Base-by-base conservation (phyloP, 2,797 vertebrate species). In the Sebastes cheni region DNA sequence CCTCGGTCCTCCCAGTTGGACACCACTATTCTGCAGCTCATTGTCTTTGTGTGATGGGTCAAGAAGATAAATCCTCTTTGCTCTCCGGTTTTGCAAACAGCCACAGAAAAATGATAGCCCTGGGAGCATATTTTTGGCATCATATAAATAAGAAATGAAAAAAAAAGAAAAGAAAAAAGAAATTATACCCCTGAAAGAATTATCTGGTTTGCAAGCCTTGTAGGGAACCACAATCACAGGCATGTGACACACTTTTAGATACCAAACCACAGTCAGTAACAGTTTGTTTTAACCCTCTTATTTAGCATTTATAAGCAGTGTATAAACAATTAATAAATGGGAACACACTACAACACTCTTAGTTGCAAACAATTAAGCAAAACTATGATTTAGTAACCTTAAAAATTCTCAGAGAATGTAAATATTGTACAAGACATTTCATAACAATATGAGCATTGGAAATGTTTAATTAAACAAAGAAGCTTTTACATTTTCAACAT, bases 41-140 rank as follows among this genome's bases (percentile, higher is more conserved):
- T 94, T 93, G 94, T 95, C 91, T 91, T 91, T 85, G 80, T 75
- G 81, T 86, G 88, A 93, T 89, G 88, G 90, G 88, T 93, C 89
- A 91, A 88, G 79, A 82, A 92, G 93, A 94, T 94, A 92, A 92
- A 93, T 92, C 85, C 86, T 85, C 87, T 85, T 78, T 59, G 76
- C 83, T 86, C 81, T 86, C 69, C 10, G 54, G 79, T 90, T 91
- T 90, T 82, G 83, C 84, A 89, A 91, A 91, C 86, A 88, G 84
- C 79, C 76, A 81, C 72, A 70, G 90, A 89, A 90, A 92, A 92
- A 86, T 72, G 91, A 94, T 92, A 91, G 88, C 83, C 91, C 91
- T 92, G 91, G 89, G 91, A 94, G 90, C 81, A 88, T 85, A 90
- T 89, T 89, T 89, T 85, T 90, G 90, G 88, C 92, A 90, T 88